Conservation (phyloP, 1,140 invertebrate species). For the Lepidostoma basale region DNA sequence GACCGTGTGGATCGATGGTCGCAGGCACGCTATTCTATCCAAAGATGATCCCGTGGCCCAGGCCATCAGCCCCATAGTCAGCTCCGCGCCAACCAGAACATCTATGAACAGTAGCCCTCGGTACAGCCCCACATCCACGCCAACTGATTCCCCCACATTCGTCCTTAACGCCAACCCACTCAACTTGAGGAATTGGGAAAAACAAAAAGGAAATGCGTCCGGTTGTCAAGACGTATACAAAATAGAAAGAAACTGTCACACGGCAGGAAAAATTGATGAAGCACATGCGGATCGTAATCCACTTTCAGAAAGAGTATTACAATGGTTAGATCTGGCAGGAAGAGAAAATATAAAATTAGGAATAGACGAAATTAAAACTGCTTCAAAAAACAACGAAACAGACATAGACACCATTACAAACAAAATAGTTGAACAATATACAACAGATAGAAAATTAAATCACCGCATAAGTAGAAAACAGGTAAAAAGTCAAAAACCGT, state of each 20-base stretch:
- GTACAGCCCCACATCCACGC: slow-evolving; percentile 38
- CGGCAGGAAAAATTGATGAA: slow-evolving; percentile 37
- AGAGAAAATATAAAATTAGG: slow-evolving; percentile 50
- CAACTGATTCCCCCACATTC: background rate
- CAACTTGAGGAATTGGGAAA: slow-evolving; percentile 4
- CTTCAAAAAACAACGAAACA: slow-evolving; percentile 17
- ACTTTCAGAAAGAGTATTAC: slow-evolving; percentile 63
- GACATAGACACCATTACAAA: slow-evolving; percentile 17
- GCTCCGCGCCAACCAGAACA: slow-evolving; percentile 20
- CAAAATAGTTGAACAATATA: background rate
- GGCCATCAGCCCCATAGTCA: slow-evolving; percentile 38
- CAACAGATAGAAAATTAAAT: slow-evolving; percentile 5
- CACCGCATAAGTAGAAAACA: background rate
- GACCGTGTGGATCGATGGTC: slow-evolving; percentile 73
- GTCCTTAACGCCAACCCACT: slow-evolving; percentile 48
- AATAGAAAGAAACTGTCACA: slow-evolving; percentile 48
- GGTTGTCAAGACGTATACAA: background rate
- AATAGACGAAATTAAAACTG: slow-evolving; percentile 28
- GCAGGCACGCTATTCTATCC: slow-evolving; percentile 72
- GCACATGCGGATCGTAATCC: slow-evolving; percentile 48
- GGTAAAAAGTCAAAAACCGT: slow-evolving; percentile 9
- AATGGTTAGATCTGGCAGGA: slow-evolving; percentile 66
- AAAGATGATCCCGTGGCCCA: slow-evolving; percentile 60
- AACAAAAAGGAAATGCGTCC: background rate
- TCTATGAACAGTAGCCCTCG: slow-evolving; percentile 44